Evolutionary conservation across 2,888 invertebrate genomes (phyloP).

Genomic region (Lobophora halterata): DNA sequence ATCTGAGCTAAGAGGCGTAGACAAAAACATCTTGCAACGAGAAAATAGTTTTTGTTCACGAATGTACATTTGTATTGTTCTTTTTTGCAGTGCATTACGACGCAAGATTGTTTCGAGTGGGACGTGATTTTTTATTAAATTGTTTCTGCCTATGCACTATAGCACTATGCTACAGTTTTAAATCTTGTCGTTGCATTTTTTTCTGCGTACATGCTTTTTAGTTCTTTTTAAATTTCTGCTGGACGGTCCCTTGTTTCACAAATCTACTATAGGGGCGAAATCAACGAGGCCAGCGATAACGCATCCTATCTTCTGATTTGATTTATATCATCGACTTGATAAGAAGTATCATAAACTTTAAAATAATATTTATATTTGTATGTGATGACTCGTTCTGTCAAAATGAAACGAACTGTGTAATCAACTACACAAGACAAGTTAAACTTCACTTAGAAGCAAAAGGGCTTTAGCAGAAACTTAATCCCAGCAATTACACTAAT

Average conservation of each 20-base stretch:
- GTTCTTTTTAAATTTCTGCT: too few relatives aligned
- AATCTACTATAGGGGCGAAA: too few relatives aligned
- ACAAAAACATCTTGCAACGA: slow-evolving; percentile 32
- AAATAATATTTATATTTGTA: neutral
- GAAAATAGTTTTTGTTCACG: slow-evolving; percentile 22
- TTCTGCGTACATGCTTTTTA: too few relatives aligned
- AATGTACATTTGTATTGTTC: slow-evolving; percentile 19
- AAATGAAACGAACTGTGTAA: slow-evolving; percentile 1
- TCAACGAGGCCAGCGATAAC: too few relatives aligned
- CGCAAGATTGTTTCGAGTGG: slow-evolving; percentile 8
- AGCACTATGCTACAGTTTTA: too few relatives aligned
- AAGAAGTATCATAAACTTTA: too few relatives aligned
- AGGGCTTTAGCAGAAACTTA: slow-evolving; percentile 48
- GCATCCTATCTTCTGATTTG: too few relatives aligned
- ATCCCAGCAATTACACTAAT: slow-evolving; percentile 56
- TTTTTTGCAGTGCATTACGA: slow-evolving; percentile 9
- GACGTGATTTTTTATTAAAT: slow-evolving; percentile 7
- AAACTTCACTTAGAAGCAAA: slow-evolving; percentile 31
- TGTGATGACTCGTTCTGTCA: neutral
- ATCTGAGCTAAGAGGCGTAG: slow-evolving; percentile 33
- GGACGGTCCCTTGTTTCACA: too few relatives aligned
- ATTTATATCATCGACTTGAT: too few relatives aligned
- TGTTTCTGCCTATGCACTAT: neutral
- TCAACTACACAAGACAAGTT: slow-evolving; percentile 17
- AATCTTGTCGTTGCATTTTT: too few relatives aligned